phyloP scores from a whole-genome alignment of 2,888 invertebrate species.

The Caradrina clavipalpis region DNA sequence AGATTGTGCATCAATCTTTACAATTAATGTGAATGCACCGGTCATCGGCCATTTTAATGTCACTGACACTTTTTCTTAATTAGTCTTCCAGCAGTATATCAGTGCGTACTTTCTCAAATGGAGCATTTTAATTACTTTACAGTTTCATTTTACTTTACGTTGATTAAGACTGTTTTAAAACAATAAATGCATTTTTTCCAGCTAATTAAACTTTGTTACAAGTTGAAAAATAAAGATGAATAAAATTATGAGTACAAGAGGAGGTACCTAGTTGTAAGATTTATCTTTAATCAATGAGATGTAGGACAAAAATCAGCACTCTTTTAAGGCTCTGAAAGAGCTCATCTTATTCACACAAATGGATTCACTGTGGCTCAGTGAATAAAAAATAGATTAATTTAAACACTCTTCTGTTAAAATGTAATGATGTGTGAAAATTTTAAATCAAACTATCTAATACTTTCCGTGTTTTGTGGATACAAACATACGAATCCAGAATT shows the following conservation, averaged over 20 bases:
- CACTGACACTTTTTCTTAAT: constrained; percentile 33
- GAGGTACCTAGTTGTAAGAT: too few species aligned
- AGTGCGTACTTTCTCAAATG: constrained; percentile 34
- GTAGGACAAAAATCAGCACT: background rate
- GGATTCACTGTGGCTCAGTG: too few species aligned
- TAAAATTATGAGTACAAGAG: background rate
- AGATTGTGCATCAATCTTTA: background rate
- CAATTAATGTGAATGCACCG: constrained; percentile 45
- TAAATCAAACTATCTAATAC: too few species aligned
- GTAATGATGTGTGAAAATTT: too few species aligned
- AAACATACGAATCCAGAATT: too few species aligned
- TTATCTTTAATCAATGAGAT: too few species aligned
- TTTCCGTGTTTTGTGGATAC: too few species aligned
- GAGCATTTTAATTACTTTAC: constrained; percentile 23
- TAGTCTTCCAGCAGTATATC: constrained; percentile 37
- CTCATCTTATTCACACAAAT: background rate
- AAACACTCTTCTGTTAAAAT: too few species aligned
- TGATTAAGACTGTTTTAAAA: constrained; percentile 15
- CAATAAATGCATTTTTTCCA: background rate
- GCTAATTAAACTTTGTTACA: background rate
- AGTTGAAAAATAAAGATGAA: background rate
- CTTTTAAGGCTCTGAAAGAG: background rate
- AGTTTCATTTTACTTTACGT: background rate
- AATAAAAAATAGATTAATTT: too few species aligned
- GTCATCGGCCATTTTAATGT: constrained; percentile 23